Conservation (phyloP, 2,797 vertebrate species). For the Malacoraja senta region DNA sequence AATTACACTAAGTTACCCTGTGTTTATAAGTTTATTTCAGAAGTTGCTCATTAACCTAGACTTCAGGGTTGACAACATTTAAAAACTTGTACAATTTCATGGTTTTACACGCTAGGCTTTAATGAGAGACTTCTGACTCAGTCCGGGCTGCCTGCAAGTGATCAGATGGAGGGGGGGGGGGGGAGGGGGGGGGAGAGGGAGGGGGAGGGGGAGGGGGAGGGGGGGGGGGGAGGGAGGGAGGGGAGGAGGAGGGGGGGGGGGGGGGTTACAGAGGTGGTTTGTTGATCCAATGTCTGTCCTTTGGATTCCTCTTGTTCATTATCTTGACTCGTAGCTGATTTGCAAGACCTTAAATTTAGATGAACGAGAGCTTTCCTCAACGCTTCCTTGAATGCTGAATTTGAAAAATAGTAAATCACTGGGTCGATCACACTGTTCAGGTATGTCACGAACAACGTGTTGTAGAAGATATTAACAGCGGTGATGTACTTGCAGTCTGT, state of each 20-base stretch:
- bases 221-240: no score
- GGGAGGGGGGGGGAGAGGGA: no score
- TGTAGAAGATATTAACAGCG: constrained; percentile 27
- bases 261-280: neutral
- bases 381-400: constrained; percentile 14
- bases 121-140: neutral
- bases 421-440: constrained; percentile 40
- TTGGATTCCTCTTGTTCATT: neutral
- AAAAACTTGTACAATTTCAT: neutral
- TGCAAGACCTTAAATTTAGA: neutral
- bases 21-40: neutral
- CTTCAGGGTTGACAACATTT: neutral
- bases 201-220: no score
- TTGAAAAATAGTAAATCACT: constrained; percentile 40
- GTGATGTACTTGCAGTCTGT: constrained; percentile 18
- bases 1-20: no score
- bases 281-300: neutral
- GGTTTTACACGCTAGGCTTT: neutral
- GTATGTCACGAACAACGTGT: constrained; percentile 31
- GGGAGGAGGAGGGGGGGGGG: no score
- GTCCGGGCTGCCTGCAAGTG: neutral
- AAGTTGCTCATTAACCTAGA: neutral
- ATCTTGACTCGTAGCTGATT: neutral
- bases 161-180: no score
- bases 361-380: neutral